Base-by-base conservation (phyloP, 2,888 invertebrate species). In the Penaeus monodon region DNA sequence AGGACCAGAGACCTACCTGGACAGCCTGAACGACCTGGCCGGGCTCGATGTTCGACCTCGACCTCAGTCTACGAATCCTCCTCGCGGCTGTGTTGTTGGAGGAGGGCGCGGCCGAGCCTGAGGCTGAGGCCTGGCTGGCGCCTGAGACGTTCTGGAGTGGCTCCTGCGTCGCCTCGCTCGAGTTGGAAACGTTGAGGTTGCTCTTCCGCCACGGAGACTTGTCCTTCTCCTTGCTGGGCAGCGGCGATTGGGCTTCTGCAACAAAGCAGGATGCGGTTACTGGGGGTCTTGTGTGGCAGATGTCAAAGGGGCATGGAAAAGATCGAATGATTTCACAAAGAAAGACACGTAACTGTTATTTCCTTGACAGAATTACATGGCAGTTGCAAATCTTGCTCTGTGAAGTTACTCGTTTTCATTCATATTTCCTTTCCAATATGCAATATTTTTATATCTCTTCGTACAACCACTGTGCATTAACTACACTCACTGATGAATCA, bases 151-250 rank as follows among this genome's bases (percentile, higher is more conserved):
- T 57, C 57, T 57, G 57, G 17, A 57, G 57, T 2, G 76, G 65
- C 8, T 76, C 82, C 27, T 63, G 44, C 22, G 89, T 83, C 7
- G 88, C 90, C 79, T 90, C 90, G 90, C 94, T 92, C 88, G 94
- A 94, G 91, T 94, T 95, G 70, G 94, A 93, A 27, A 94, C 94
- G 91, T 95, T 91, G 14, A 91, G 88, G 76, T 90, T 90, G 63
- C 95, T 96, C 91, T 96, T 95, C 92, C 96, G 94, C 94, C 96
- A 96, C 17, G 95, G 94, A 70, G 96, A 95, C 92, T 95, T 96
- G 91, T 97, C 96, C 92, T 96, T 88, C 82, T 90, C 88, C 49
- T 86, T 88, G 70, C 57, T 96, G 87, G 94, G 94, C 14, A 93
- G 92, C 27, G 89, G 89, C 20, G 88, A 88, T 63, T 90, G 90